Evolutionary conservation across 1,140 invertebrate genomes (phyloP), one percentile per base, ranked within the genome.

Genomic region (Drosophila melanogaster): DNA sequence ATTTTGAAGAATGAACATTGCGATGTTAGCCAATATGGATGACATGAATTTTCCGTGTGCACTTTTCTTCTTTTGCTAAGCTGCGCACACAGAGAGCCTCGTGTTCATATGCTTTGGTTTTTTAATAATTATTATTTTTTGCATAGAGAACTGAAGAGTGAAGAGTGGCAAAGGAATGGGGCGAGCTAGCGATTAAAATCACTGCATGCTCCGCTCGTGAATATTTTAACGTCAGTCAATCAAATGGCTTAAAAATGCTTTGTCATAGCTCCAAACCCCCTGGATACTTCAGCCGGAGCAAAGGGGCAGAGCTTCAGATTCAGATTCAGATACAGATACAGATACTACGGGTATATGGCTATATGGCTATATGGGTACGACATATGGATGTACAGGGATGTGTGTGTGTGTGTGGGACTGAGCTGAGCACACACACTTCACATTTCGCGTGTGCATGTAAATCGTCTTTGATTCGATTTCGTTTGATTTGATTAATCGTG

Each of bases 211-310:
- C 61, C 53, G 73, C 81, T 81, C 79, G 79, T 87, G 84, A 87
- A 87, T 87, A 87, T 87, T 89, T 87, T 87, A 87, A 87, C 84
- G 84, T 87, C 84, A 87, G 84, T 87, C 84, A 87, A 87, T 87
- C 84, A 87, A 87, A 87, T 87, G 84, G 84, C 83, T 84, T 84
- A 87, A 87, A 87, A 89, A 87, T 87, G 84, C 84, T 89, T 89
- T 87, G 84, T 87, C 84, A 87, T 89, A 89, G 75, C 72, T 22
- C 22, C 37, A n/a, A 38, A 33, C 49, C 37, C 65, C 60, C 10
- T 1, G 26, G 24, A 35, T 41, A 62, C 44, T 46, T 46, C 58
- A 61, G 44, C 26, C 10, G 40, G 26, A 10, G 12, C 49, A 37
- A 44, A 37, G 26, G 51, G 69, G 47, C 67, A 50, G 55, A 66